Base-by-base conservation (phyloP, 2,797 vertebrate genomes). In the Coregonus suidteri region DNA sequence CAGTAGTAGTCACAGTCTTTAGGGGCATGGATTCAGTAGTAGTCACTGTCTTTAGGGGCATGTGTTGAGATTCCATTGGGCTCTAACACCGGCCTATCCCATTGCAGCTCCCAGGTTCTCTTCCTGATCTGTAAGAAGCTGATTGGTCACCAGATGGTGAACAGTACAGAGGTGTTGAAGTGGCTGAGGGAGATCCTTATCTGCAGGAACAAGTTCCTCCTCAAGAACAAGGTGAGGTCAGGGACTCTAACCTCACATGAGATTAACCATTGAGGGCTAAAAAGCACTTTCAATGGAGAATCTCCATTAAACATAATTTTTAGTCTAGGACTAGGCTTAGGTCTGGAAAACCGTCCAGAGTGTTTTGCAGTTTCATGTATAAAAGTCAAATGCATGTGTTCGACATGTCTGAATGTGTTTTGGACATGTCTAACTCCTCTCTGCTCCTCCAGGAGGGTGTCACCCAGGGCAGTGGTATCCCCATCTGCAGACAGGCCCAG, bases 151-250 rank as follows among this genome's bases (percentile, higher is more conserved):
- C 97, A 97, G 85, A 95, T 98, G 92, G 96, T 97, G 73, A 99
- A 98, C 85, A 98, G 97, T 84, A 99, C 97, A 68, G 98, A 99
- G 90, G 97, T 99, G 87, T 95, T 99, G 59, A 99, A 99, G 85
- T 99, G 98, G 98, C 91, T 99, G 83, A 93, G 97, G 85, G 97
- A 99, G 93, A 99, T 99, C 86, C 94, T 99, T 72, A 99, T 99
- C 89, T 98, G 96, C 90, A 97, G 98, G 87, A 99, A 99, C 93
- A 99, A 98, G 91, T 99, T 99, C 84, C 96, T 99, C 77, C 93
- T 98, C 16, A 99, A 98, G 91, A 98, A 98, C 90, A 99, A 99
- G 95, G 98, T 98, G 30, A 67, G 65, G 25, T 25, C 30, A 14
- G 9, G 31, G 4, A 3, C n/a, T 7, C n/a, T 25, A 3, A 25